Percentiles rank a stretch among this genome's conserved stretches.
These are phyloP conservation scores for Cheilosia pagana DNA, from an alignment of 2,888 invertebrate species.

Conservation along the genomic window DNA sequence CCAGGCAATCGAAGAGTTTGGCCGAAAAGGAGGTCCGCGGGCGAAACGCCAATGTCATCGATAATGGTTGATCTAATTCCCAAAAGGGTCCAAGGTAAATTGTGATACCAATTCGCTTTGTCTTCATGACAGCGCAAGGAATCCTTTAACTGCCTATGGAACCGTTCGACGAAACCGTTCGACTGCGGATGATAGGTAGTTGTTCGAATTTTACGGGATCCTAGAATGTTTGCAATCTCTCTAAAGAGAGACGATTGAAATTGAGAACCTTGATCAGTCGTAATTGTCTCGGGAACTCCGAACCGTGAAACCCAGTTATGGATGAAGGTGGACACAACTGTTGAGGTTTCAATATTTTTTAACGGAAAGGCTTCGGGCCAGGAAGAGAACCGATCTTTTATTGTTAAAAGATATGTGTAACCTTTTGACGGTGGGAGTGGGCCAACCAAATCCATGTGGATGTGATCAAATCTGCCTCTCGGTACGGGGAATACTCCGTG, in stretches of 20 bases:
- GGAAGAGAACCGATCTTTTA: not conserved
- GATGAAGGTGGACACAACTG: slow-evolving; percentile 4
- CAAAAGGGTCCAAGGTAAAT: no score
- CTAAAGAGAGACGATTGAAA: slow-evolving; percentile 52
- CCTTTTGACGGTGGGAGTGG: not conserved
- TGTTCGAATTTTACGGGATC: slow-evolving; percentile 28
- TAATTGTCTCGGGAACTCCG: slow-evolving; percentile 35
- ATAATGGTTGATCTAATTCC: no score
- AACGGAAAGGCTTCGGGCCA: no score
- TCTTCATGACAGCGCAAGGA: not conserved
- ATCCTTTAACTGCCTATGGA: slow-evolving; percentile 10
- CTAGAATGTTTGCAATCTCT: slow-evolving; percentile 37
- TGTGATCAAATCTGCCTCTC: slow-evolving; percentile 1
- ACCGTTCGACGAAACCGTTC: slow-evolving; percentile 42
- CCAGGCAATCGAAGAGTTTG: no score
- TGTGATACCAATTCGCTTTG: slow-evolving; percentile 3
- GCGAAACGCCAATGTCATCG: no score
- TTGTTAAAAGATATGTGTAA: not conserved
- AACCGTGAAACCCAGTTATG: slow-evolving; percentile 44
- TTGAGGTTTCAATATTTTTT: slow-evolving; percentile 12
- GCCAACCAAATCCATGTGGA: not conserved
- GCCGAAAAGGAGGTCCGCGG: no score
- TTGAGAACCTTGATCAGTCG: slow-evolving; percentile 50
- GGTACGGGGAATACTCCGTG: not conserved
- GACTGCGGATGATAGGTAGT: slow-evolving; percentile 52